Base-by-base conservation (phyloP, 2,888 invertebrate genomes). In the Blastobasis adustella region DNA sequence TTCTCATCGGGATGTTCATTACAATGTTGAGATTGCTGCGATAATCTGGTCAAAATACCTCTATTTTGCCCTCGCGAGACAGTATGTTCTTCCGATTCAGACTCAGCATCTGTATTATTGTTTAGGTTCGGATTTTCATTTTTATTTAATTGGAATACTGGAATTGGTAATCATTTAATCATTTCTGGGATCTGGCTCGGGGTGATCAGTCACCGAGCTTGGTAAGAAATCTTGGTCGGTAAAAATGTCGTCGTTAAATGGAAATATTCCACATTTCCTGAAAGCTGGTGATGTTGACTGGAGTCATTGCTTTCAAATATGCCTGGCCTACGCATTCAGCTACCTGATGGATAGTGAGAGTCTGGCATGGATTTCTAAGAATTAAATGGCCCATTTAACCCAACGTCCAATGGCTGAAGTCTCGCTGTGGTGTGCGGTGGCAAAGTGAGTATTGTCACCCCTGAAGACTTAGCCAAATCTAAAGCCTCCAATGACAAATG, bases 361-460 rank as follows among this genome's bases (percentile, higher is more conserved):
- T 40, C 2, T 40, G 40, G 10, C 76, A 74, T 46, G 73, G 76
- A 57, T 81, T 56, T 52, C 58, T 57, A 53, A 73, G 53, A 65
- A 73, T 77, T 78, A 49, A 77, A 67, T 40, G 74, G 40, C 6
- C 40, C 40, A 40, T 40, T 75, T 7, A 76, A 63, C 47, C 66
- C 62, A 38, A 70, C 62, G 60, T 80, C 74, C 37, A 78, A 58
- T 37, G 76, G 78, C 62, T 80, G 79, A 48, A 79, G 54, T 52
- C 37, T 47, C 9, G 47, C 8, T 53, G 1, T 40, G 40, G 40
- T 40, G 50, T 61, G 56, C 36, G 59, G 57, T 41, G 49, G 55
- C 10, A 58, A 40, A 8, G 58, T 56, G 41, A 60, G 47, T 23
- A 58, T 45, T 40, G 50, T 54, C 37, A 58, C 58, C 9, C 54